Conservation (phyloP, 2,797 vertebrate species). For the Micropoecilia bifurca region DNA sequence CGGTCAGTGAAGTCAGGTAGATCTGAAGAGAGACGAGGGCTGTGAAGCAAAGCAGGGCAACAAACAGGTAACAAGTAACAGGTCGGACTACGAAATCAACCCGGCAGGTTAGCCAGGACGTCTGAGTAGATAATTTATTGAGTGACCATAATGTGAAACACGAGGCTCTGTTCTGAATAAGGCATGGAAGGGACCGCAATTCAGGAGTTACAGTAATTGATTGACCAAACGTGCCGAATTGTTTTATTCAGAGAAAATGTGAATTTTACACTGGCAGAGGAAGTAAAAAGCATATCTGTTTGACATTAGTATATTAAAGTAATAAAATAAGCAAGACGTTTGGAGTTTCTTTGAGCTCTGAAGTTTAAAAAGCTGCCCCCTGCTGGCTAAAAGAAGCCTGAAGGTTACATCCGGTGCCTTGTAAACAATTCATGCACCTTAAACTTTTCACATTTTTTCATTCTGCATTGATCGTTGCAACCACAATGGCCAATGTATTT, state of each 20-base stretch:
- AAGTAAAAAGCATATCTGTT: background rate
- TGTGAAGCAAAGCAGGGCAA: constrained; percentile 31
- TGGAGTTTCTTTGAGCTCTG: background rate
- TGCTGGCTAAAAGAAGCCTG: background rate
- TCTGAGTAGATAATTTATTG: constrained; percentile 10
- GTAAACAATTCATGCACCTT: background rate
- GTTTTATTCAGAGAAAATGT: background rate
- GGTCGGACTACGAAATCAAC: background rate
- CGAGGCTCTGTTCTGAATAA: background rate
- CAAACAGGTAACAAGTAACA: constrained; percentile 39
- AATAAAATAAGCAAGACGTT: background rate
- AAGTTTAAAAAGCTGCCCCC: background rate
- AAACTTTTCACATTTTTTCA: background rate
- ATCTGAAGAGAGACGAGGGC: constrained; percentile 49
- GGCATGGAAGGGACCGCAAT: background rate
- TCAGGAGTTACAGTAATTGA: background rate
- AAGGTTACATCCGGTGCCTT: background rate
- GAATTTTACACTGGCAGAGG: background rate
- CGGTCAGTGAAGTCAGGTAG: constrained; percentile 36
- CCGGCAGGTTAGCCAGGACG: background rate
- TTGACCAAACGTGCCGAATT: background rate
- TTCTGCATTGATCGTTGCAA: background rate
- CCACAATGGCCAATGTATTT: background rate
- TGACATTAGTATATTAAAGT: background rate
- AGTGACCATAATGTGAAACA: constrained; percentile 6